Conservation (phyloP, 2,113 vertebrate genomes). For the Dryoscopus gambensis region DNA sequence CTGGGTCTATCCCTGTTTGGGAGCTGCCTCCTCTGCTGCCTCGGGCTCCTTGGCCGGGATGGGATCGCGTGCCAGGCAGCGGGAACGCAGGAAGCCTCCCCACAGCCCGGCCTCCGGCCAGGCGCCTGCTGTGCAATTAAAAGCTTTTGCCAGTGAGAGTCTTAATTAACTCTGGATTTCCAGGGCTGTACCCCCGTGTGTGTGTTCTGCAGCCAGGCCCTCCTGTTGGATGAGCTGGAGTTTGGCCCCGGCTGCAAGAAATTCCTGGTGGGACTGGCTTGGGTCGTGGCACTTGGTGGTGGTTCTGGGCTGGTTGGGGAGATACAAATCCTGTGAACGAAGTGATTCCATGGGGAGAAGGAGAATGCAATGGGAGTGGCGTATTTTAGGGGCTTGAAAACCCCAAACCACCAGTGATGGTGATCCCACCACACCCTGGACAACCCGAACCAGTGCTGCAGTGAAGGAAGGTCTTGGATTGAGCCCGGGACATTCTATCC, state of each 20-base stretch:
- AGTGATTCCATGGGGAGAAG: background rate
- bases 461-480: rapidly evolving
- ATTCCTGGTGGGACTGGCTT: background rate
- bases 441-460: background rate
- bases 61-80: rapidly evolving
- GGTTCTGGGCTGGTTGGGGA: background rate
- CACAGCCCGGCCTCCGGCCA: background rate
- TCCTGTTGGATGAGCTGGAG: background rate
- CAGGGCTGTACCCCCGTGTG: background rate
- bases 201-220: background rate
- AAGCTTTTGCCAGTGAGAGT: conserved; percentile 35
- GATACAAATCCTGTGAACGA: background rate
- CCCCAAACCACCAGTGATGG: background rate
- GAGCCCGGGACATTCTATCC: background rate
- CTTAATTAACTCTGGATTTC: conserved; percentile 53
- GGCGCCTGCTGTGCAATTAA: background rate
- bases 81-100: background rate
- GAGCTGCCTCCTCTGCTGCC: background rate
- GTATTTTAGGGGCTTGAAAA: background rate
- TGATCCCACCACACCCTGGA: background rate
- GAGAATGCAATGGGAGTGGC: background rate
- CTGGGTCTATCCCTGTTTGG: background rate
- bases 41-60: background rate
- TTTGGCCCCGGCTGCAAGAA: background rate
- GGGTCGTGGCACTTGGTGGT: background rate